A percentile compares a stretch with the other conserved stretches of the same genome.
phyloP scores from a whole-genome alignment of 1,140 invertebrate genomes.

The Drosophila subobscura region DNA sequence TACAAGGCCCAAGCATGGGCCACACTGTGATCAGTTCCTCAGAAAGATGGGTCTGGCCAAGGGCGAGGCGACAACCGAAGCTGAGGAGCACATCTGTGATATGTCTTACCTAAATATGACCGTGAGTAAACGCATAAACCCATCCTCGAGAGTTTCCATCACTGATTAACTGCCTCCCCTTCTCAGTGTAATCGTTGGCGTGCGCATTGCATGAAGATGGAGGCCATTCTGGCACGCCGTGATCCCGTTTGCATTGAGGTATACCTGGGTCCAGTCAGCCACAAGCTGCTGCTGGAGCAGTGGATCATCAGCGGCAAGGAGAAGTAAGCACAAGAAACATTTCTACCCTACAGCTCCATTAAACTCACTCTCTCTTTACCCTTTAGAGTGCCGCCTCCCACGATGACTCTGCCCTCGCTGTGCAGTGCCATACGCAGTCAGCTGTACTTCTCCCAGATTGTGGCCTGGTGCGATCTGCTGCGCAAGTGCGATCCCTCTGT shows the following conservation, averaged over 20 bases:
- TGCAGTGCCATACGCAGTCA: constrained; percentile 97
- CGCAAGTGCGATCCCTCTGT: constrained; percentile 78
- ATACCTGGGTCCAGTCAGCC: constrained; percentile 78
- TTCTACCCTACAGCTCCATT: not conserved
- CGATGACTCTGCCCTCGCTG: constrained; percentile 88
- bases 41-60: constrained; percentile 82
- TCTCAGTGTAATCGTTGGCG: constrained; percentile 81
- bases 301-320: constrained; percentile 82
- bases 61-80: constrained; percentile 63
- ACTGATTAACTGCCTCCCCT: not conserved
- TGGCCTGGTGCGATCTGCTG: constrained; percentile 89
- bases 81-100: constrained; percentile 84
- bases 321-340: constrained; percentile 55
- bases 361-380: constrained; percentile 4
- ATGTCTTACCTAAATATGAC: constrained; percentile 83
- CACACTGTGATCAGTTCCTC: constrained; percentile 84
- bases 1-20: constrained; percentile 73
- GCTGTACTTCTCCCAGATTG: constrained; percentile 97
- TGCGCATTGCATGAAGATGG: constrained; percentile 75
- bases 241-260: constrained; percentile 83
- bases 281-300: constrained; percentile 81
- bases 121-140: constrained; percentile 46
- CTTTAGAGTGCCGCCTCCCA: constrained; percentile 83
- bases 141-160: not conserved
- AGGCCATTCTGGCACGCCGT: constrained; percentile 71